phyloP scores from a whole-genome alignment of 2,888 invertebrate species.

The Philopedon plagiatum region DNA sequence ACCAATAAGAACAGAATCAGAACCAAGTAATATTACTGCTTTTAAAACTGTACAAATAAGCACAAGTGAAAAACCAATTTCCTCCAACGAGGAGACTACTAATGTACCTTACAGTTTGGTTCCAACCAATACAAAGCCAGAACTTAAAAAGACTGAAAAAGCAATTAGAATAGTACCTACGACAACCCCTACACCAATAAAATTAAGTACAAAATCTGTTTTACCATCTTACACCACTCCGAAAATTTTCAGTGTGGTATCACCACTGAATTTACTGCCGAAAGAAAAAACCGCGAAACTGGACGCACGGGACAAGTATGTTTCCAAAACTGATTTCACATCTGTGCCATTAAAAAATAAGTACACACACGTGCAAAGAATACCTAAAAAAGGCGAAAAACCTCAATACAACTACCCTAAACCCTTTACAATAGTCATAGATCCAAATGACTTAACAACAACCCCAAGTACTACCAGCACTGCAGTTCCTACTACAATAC shows the following conservation, averaged over 20 bases:
- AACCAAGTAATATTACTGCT: background rate
- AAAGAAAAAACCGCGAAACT: background rate
- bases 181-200: background rate
- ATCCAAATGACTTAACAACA: conserved; percentile 42
- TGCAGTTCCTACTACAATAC: background rate
- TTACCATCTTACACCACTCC: background rate
- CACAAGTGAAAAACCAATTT: background rate
- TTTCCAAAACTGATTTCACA: background rate
- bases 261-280: conserved; percentile 4
- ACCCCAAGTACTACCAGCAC: conserved; percentile 15
- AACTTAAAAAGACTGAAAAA: background rate
- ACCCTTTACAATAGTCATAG: conserved; percentile 43
- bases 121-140: background rate
- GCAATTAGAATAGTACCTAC: background rate
- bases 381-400: conserved; percentile 44
- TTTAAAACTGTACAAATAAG: background rate
- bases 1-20: background rate
- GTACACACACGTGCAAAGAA: conserved; percentile 36
- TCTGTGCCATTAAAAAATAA: background rate
- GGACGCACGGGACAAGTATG: background rate
- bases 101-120: background rate
- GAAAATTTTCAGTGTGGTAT: background rate
- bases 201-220: background rate
- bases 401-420: conserved; percentile 17
- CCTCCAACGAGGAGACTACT: too few species aligned